phyloP scores from a whole-genome alignment of 2,113 vertebrate genomes.

The Phyllostomus hastatus region DNA sequence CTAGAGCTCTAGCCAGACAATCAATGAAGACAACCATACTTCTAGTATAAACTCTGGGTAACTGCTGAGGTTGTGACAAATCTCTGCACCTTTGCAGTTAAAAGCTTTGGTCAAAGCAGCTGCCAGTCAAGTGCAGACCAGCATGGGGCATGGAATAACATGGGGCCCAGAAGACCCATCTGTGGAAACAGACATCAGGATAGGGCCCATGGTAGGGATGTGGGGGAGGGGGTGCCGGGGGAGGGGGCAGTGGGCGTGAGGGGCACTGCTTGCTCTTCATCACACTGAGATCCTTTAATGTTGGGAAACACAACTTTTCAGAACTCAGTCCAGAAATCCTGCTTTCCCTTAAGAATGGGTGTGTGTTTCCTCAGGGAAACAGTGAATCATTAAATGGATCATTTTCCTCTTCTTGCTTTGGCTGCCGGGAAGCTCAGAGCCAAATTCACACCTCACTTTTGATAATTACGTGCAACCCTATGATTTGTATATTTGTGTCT shows the following conservation, averaged over 20 bases:
- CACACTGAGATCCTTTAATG: not conserved
- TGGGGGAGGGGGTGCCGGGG: too few species aligned
- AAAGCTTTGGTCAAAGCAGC: not conserved
- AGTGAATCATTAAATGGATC: slow-evolving; percentile 5
- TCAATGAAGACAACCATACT: not conserved
- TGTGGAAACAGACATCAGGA: not conserved
- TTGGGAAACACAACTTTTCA: not conserved
- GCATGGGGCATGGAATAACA: not conserved
- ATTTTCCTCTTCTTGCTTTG: slow-evolving; percentile 32
- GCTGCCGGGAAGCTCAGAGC: slow-evolving; percentile 11
- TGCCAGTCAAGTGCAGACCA: not conserved
- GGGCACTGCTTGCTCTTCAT: not conserved
- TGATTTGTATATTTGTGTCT: not conserved
- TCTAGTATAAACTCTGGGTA: not conserved
- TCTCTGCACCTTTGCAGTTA: not conserved
- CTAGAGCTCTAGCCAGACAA: too few species aligned
- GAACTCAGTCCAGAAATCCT: not conserved
- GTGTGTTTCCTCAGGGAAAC: not conserved
- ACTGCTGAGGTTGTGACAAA: not conserved
- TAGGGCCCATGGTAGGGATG: not conserved
- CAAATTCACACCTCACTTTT: not conserved
- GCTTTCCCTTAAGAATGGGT: not conserved
- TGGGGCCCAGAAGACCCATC: not conserved
- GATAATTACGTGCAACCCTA: not conserved
- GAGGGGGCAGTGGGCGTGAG: too few species aligned